Base-by-base conservation (phyloP, 2,797 vertebrate genomes). In the Pyrocephalus nanus region DNA sequence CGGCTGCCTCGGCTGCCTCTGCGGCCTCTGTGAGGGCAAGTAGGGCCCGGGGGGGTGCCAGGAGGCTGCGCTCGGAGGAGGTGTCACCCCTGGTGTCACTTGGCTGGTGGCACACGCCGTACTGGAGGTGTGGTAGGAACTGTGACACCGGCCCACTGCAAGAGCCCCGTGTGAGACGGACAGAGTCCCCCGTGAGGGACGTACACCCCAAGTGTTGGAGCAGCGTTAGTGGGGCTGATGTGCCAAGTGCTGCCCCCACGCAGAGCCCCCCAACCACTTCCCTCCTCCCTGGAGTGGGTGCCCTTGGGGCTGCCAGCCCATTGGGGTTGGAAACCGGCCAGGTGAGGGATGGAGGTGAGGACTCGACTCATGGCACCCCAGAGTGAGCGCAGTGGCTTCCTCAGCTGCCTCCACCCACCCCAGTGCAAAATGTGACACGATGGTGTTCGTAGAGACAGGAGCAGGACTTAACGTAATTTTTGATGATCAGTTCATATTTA, bases 1-100 rank as follows among this genome's bases (percentile, higher is more conserved):
- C 4, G 98, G 98, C 88, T 98, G 98, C 96, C 38, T 99, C 1
- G 98, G 99, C 51, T 98, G 98, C 96, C 78, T 99, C 91, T 99
- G 99, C 3, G 99, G 98, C 38, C 98, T 99, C 96, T 99, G 99
- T 30, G 98, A 98, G 12, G 95, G 97, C 11, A 98, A 96, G 95
- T 96, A 95, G 89, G 19, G 71, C 55, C 53, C 1, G 4, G 10
- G 1, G 8, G 8, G 0, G 15, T 11, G 73, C 80, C 80, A 19
- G 89, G 47, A 69, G 27, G 17, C 81, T 61, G 85, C 30, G 4
- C 60, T 58, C 1, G 0, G 21, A 57, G 64, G 51, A 74, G 38
- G 8, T 3, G 5, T 4, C 27, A 6, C 67, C 62, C 21, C 0
- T 5, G 21, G 13, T 7, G 5, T 23, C 54, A 21, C 54, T 36